Evolutionary conservation across 1,140 invertebrate species (phyloP).

Genomic region (Heliconius nattereri): DNA sequence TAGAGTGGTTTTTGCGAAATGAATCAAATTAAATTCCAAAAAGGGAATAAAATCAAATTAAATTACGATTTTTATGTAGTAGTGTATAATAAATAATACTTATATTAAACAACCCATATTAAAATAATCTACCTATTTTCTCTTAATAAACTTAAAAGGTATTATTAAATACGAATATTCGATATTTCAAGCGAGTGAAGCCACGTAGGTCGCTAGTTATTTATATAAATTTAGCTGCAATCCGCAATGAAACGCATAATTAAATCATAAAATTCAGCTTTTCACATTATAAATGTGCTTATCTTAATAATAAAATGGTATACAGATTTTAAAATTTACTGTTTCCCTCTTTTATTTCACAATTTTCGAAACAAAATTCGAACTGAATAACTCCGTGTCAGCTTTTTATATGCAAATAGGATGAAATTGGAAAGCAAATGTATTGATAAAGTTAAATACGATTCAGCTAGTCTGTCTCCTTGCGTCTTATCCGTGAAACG

Average conservation of each 20-base stretch:
- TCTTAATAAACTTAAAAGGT: no score
- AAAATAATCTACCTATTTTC: no score
- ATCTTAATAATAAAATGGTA: conserved; percentile 1
- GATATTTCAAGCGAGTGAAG: no score
- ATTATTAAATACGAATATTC: no score
- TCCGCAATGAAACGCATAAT: not conserved
- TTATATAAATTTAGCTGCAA: not conserved
- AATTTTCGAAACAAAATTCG: not conserved
- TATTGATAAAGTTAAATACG: conserved; percentile 35
- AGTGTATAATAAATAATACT: no score
- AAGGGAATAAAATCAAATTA: no score
- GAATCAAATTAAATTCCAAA: no score
- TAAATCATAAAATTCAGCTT: conserved; percentile 9
- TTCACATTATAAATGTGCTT: conserved; percentile 16
- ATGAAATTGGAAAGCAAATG: conserved; percentile 37
- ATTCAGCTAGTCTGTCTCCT: conserved; percentile 24
- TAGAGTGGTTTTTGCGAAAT: no score
- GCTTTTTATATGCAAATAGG: conserved; percentile 35
- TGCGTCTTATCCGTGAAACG: conserved; percentile 25
- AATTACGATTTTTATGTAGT: no score
- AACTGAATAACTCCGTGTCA: not conserved
- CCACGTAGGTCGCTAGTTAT: no score
- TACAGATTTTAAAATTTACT: not conserved
- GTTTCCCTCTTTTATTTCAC: not conserved
- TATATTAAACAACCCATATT: no score